Base-by-base conservation (phyloP, 1,140 invertebrate genomes). In the Halesus radiatus region DNA sequence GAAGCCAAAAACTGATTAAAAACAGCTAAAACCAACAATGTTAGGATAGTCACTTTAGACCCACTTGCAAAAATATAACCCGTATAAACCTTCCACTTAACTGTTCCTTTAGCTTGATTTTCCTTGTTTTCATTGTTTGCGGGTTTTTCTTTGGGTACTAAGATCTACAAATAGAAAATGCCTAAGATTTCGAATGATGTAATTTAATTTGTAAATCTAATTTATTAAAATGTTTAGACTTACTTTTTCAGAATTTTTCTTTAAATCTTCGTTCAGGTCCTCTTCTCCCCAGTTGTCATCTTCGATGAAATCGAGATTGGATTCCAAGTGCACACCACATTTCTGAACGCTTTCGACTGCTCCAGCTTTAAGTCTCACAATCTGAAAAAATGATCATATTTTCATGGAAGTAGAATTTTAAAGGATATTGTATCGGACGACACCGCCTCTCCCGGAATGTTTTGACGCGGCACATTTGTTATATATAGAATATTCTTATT, bases 1-100 rank as follows among this genome's bases (percentile, higher is more conserved):
- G 90, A 88, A 76, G 88, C 89, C 3, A 88, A 82, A 0, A 85
- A 78, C 85, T 91, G 91, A 22, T 89, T 87, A 1, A 88, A n/a
- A 5, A 91, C 37, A 83, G 88, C 89, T 3, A 88, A 54, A 2
- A 88, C 22, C 1, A 86, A 74, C 6, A 91, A 77, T 1, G 89
- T 52, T 1, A 89, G 23, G 1, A 88, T 64, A 22, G 90, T 84
- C 45, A 86, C 84, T 53, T 86, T 80, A 23, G 86, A 45, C 1
- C 86, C 88, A 26, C 82, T 73, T 3, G 84, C 68, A 26, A 20
- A 20, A 16, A 22, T 8, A 56, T 70, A 70, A 10, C n/a, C 15
- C n/a, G 15, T 70, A 52, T 74, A 52, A 50, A 72, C 18, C 18
- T 72, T 53, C 68, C 32, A 50, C 3, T 72, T 45, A 18, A 72